Base-by-base conservation (phyloP, 1,140 invertebrate genomes). In the Aethina tumida region DNA sequence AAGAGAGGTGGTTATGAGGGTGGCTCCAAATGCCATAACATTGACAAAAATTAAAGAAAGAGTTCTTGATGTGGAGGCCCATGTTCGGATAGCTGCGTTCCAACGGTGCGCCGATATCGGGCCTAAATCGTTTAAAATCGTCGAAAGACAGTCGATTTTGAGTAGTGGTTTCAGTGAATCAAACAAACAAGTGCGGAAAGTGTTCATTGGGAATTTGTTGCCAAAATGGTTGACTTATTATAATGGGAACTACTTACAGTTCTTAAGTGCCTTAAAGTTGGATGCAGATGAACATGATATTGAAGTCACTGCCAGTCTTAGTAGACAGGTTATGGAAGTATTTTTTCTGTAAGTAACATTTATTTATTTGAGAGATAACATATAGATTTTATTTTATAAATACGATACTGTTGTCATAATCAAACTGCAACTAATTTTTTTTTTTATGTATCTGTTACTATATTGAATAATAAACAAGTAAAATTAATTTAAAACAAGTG, bases 31-130 rank as follows among this genome's bases (percentile, higher is more conserved):
- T 50, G 50, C 58, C 20, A 43, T 45, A 29, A 63, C 63, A 1
- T 35, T 68, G 5, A 37, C 45, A 14, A 57, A 53, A 39, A 41
- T 55, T 28, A 39, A 40, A 27, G 41, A 49, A 7, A 24, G 46
- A 9, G 17, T 47, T 14, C 16, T 35, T 28, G 53, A 56, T 41
- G 22, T 41, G 17, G 46, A 49, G 25, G 5, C 13, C 7, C 34
- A 10, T 26, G 86, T 93, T 3, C 66, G 86, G 1, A 73, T 77
- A 25, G 71, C 75, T 7, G 79, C 84, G 0, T 89, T 79, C 58
- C 58, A 74, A 1, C 77, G 35, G 81, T 50, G 70, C 88, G 50
- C 74, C 76, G 26, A 81, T 73, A 59, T 68, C 78, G 26, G 74
- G 71, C 30, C 71, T 79, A 69, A 68, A 41, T 75, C 73, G 2